phyloP scores from a whole-genome alignment of 2,113 vertebrate genomes.

The Lepus timidus region DNA sequence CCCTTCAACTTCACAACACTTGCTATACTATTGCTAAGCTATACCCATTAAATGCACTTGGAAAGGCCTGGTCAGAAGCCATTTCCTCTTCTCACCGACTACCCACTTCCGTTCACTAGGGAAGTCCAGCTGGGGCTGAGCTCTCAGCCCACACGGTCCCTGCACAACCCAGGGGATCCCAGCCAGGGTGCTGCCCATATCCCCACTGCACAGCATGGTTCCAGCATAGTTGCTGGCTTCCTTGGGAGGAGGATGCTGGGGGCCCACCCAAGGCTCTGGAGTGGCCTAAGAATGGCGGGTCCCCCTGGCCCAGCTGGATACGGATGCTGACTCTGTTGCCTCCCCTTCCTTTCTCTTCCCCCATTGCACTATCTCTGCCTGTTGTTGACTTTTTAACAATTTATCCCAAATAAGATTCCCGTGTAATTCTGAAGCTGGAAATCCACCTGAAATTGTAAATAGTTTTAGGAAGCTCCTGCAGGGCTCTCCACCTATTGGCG shows the following conservation, averaged over 20 bases:
- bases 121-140: neutral
- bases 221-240: neutral
- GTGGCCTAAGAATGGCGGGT: neutral
- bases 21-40: slow-evolving; percentile 8
- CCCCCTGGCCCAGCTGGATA: neutral
- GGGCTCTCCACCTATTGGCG: neutral
- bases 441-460: slow-evolving; percentile 60
- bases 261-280: neutral
- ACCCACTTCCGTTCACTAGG: neutral
- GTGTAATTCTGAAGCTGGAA: slow-evolving; percentile 15
- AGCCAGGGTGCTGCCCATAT: neutral
- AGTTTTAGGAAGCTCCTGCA: slow-evolving; percentile 53
- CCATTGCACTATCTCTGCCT: neutral
- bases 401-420: slow-evolving; percentile 41
- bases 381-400: slow-evolving; percentile 16
- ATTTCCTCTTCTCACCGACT: slow-evolving; percentile 17
- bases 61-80: slow-evolving; percentile 58
- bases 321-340: neutral
- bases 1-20: neutral
- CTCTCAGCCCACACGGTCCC: neutral
- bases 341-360: neutral
- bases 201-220: neutral
- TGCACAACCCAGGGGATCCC: neutral
- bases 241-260: neutral
- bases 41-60: neutral